Evolutionary conservation across 1,140 invertebrate species (phyloP).

Genomic region (Thalassaphorura encarpata): DNA sequence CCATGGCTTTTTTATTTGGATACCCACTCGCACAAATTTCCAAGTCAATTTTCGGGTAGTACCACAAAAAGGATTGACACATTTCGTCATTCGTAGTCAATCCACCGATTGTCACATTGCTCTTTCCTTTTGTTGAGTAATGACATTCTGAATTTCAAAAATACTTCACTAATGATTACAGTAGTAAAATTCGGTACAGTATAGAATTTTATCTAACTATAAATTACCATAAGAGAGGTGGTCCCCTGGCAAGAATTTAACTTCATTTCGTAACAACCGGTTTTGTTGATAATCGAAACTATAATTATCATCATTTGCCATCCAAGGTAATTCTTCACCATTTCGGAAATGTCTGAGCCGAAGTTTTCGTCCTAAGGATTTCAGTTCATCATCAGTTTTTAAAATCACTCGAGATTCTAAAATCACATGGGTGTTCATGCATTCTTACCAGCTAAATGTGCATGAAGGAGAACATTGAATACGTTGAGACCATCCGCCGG

Average conservation of each 20-base stretch:
- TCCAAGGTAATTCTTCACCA: slow-evolving; percentile 50
- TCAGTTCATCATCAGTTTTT: background rate
- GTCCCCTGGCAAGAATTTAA: slow-evolving; percentile 39
- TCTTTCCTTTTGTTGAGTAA: slow-evolving; percentile 10
- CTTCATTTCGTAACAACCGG: slow-evolving; percentile 47
- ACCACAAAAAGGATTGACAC: slow-evolving; percentile 14
- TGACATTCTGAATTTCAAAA: slow-evolving; percentile 8
- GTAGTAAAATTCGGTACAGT: background rate
- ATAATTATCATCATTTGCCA: slow-evolving; percentile 55
- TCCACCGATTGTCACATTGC: slow-evolving; percentile 3
- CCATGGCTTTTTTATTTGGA: background rate
- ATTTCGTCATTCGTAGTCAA: slow-evolving; percentile 12
- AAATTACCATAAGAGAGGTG: slow-evolving; percentile 15
- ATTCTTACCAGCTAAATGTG: slow-evolving; percentile 10
- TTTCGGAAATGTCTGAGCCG: slow-evolving; percentile 52
- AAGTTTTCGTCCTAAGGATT: slow-evolving; percentile 50
- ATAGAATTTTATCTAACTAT: background rate
- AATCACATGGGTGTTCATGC: background rate
- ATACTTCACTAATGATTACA: background rate
- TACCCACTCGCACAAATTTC: slow-evolving; percentile 8
- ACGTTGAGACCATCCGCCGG: slow-evolving; percentile 13
- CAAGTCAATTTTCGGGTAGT: slow-evolving; percentile 10
- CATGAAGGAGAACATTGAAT: slow-evolving; percentile 16
- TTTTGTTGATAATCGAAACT: slow-evolving; percentile 60
- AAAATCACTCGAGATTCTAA: background rate